Percentiles rank a stretch among this genome's conserved stretches.
phyloP scores from a whole-genome alignment of 2,797 vertebrate genomes.

The Chiroxiphia lanceolata region DNA sequence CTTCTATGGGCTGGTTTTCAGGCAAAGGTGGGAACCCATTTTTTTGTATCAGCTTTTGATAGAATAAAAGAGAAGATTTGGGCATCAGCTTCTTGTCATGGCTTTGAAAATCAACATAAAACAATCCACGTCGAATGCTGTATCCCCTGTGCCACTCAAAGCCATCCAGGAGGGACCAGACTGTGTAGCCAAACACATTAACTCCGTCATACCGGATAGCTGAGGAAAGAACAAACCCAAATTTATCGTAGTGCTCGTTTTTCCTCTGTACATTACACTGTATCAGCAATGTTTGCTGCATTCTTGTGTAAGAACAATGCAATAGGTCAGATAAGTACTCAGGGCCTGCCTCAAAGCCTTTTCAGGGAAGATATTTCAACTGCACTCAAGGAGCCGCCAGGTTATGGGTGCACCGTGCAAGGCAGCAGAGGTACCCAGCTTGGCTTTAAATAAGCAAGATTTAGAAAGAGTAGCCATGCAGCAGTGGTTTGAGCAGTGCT shows the following conservation, averaged over 20 bases:
- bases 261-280: background rate
- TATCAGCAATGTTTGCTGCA: background rate
- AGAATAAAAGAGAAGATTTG: slow-evolving; percentile 94
- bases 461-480: background rate
- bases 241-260: background rate
- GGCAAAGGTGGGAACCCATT: slow-evolving; percentile 92
- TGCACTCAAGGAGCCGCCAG: background rate
- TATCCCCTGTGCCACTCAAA: slow-evolving; percentile 96
- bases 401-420: background rate
- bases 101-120: slow-evolving; percentile 93
- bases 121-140: slow-evolving; percentile 89
- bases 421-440: background rate
- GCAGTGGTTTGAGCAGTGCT: background rate
- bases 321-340: background rate
- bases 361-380: background rate
- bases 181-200: slow-evolving; percentile 92
- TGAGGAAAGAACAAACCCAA: slow-evolving; percentile 67
- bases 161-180: slow-evolving; percentile 94
- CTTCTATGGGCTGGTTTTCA: slow-evolving; percentile 85
- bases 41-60: slow-evolving; percentile 89
- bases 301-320: background rate
- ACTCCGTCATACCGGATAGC: slow-evolving; percentile 88
- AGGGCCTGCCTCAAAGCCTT: background rate
- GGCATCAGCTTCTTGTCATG: slow-evolving; percentile 87
- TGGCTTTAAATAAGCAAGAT: background rate